Percentiles rank a stretch among this genome's conserved stretches.
Conservation (phyloP, 2,113 vertebrate genomes). For the Muntiacus muntjak region DNA sequence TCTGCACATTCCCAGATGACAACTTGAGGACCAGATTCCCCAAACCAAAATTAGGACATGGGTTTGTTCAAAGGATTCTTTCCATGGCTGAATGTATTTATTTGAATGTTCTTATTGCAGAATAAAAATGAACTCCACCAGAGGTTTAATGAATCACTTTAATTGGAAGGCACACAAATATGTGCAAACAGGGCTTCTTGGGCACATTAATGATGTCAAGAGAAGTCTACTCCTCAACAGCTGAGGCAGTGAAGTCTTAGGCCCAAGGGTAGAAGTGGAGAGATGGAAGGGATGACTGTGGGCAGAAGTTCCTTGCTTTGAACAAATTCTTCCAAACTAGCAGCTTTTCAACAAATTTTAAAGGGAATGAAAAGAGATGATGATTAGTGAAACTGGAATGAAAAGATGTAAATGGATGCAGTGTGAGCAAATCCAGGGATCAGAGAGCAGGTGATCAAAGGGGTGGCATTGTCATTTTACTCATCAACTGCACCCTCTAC, state of each 20-base stretch:
- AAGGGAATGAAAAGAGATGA: neutral
- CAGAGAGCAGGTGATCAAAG: neutral
- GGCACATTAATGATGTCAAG: neutral
- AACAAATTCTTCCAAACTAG: neutral
- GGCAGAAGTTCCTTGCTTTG: neutral
- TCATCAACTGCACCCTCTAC: too few relatives aligned
- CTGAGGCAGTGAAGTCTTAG: neutral
- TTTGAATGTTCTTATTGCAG: conserved; percentile 38
- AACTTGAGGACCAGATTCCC: neutral
- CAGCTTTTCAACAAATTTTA: neutral
- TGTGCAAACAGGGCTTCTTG: neutral
- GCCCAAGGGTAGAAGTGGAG: neutral
- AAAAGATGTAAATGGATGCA: neutral
- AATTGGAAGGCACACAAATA: conserved; percentile 10
- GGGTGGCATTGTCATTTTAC: neutral
- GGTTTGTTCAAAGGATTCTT: neutral
- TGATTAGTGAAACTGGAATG: neutral
- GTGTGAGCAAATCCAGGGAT: neutral
- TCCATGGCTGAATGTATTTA: neutral
- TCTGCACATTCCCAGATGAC: neutral
- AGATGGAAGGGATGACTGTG: neutral
- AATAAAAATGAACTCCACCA: conserved; percentile 12
- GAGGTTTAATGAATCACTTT: conserved; percentile 5
- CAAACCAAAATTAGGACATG: neutral
- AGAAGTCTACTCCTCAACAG: neutral